Percentiles rank a stretch among this genome's conserved stretches.
Conservation (phyloP, 2,113 vertebrate species). For the Connochaetes taurinus region DNA sequence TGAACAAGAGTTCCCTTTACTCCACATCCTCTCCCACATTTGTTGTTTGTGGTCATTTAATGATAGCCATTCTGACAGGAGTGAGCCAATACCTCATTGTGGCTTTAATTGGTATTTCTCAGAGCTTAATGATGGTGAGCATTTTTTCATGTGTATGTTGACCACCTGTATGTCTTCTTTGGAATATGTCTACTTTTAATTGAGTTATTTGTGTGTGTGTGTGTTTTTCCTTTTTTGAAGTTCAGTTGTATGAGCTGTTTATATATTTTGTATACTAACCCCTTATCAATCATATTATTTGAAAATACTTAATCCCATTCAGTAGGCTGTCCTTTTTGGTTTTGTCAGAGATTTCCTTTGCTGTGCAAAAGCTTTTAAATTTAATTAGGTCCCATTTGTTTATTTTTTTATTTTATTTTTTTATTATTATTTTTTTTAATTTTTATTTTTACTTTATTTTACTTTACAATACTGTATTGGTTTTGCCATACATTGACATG, state of each 20-base stretch:
- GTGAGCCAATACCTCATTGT: not conserved
- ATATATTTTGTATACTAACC: not conserved
- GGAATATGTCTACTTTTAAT: not conserved
- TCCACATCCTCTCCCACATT: not conserved
- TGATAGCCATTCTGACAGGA: not conserved
- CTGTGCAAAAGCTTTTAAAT: not conserved
- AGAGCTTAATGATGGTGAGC: not conserved
- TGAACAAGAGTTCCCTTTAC: not conserved
- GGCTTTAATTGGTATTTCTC: not conserved
- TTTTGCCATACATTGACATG: too few relatives aligned
- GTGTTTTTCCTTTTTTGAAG: not conserved
- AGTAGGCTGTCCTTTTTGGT: not conserved
- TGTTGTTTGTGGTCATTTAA: not conserved
- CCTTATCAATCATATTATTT: not conserved
- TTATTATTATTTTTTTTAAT: too few relatives aligned
- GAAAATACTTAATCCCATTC: not conserved
- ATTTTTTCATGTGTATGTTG: not conserved
- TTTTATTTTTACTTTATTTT: too few relatives aligned
- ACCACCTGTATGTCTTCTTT: not conserved
- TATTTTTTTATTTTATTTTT: not conserved
- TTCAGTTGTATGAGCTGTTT: not conserved
- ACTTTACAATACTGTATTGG: too few relatives aligned
- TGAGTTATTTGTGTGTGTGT: not conserved
- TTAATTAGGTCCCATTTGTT: not conserved
- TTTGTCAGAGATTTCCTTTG: not conserved